Evolutionary conservation across 2,888 invertebrate species (phyloP), one percentile per base, ranked within the genome.

Genomic region (Pharmacophagus antenor): DNA sequence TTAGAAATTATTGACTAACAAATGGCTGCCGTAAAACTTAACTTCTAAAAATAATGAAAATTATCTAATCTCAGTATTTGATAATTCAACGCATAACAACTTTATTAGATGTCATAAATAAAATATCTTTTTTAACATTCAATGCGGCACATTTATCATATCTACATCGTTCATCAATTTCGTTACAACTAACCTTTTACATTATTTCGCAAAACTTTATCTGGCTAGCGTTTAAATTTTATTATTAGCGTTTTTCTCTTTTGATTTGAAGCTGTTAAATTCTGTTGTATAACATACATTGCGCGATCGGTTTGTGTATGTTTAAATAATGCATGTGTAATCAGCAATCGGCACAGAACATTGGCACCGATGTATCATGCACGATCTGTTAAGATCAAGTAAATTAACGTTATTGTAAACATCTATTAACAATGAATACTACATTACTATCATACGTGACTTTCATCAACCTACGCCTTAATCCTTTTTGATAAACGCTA

Each of bases 241-340:
- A 49, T 44, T 42, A 50, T 18, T 44, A 22, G 10, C 20, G n/a
- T 49, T n/a, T n/a, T 18, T 58, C 25, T 20, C 10, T 10, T 25
- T 17, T 41, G 8, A 23, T 31, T 53, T 49, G 23, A 54, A 18
- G 31, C 10, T 25, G 25, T 27, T 58, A 44, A 25, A 48, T 17
- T 17, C 8, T 12, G 54, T 58, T 49, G 23, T 54, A 54, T 49
- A 59, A 59, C 59, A 22, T 58, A 44, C 41, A 50, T 50, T 25
- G n/a, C 23, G 15, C 42, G 42, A 27, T 23, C 21, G 22, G n/a
- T 15, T 12, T 49, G 15, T 44, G 22, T 21, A 44, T 49, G 21
- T 51, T 27, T 42, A 60, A 7, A 53, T 54, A 41, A 48, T 25
- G 25, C 54, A 54, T 22, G 50, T 18, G 37, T 44, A 22, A 54